These are phyloP conservation scores for Eupithecia vulgata DNA, from an alignment of 2,888 invertebrate species.

Conservation along the genomic window DNA sequence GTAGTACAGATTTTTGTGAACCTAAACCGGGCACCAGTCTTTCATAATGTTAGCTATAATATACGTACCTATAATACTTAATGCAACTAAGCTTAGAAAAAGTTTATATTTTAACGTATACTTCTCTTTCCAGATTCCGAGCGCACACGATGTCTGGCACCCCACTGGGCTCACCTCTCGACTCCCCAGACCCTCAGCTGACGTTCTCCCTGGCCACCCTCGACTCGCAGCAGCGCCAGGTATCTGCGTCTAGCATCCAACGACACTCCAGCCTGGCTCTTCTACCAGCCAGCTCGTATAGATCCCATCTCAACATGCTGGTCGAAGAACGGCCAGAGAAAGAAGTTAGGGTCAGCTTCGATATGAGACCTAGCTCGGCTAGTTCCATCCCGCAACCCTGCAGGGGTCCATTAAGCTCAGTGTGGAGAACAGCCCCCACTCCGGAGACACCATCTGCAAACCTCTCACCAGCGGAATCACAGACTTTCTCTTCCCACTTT, in stretches of 20 bases:
- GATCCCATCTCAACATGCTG: constrained; percentile 79
- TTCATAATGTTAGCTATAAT: too few species aligned
- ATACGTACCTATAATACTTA: too few species aligned
- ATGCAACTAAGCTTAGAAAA: neutral
- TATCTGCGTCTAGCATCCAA: constrained; percentile 83
- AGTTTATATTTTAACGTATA: neutral
- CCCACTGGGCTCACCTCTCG: constrained; percentile 91
- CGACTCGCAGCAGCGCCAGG: constrained; percentile 85
- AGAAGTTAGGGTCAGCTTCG: constrained; percentile 78
- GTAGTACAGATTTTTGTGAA: too few species aligned
- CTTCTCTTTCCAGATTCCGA: constrained; percentile 87
- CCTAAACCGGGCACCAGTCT: too few species aligned
- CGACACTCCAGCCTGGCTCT: constrained; percentile 77
- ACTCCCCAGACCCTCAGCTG: constrained; percentile 89
- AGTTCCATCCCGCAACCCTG: constrained; percentile 69
- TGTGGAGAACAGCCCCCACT: constrained; percentile 81
- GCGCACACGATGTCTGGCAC: constrained; percentile 92
- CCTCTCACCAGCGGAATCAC: constrained; percentile 83
- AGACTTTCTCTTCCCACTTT: constrained; percentile 86
- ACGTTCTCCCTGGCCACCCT: constrained; percentile 86
- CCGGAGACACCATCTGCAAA: constrained; percentile 89
- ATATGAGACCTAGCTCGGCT: constrained; percentile 69
- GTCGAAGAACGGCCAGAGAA: constrained; percentile 77
- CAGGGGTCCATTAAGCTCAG: constrained; percentile 74
- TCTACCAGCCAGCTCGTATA: constrained; percentile 78